Evolutionary conservation across 37 sponge, comb jelly and placozoan genomes (phyloP).

Genomic region (Tethya wilhelma): DNA sequence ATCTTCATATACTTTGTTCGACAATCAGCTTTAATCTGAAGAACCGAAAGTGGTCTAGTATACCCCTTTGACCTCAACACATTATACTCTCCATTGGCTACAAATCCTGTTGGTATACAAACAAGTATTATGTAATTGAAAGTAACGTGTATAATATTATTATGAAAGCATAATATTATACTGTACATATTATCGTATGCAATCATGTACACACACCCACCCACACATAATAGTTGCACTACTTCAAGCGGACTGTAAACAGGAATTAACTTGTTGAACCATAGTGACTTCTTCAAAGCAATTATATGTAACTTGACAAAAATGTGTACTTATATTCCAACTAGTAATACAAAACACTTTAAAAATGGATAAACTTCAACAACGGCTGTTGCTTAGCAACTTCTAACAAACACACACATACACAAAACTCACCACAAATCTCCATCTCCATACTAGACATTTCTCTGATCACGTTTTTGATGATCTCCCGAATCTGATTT

Average conservation of each 20-base stretch:
- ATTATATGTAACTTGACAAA: too few species aligned
- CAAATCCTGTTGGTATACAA: too few species aligned
- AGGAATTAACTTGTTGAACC: too few species aligned
- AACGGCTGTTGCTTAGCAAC: neutral
- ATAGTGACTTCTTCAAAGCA: too few species aligned
- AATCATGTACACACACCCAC: too few species aligned
- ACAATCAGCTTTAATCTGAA: neutral
- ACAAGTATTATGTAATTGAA: too few species aligned
- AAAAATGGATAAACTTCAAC: neutral
- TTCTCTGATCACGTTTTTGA: neutral
- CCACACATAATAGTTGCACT: too few species aligned
- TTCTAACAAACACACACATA: too few species aligned
- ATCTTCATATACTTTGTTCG: neutral
- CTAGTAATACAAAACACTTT: neutral
- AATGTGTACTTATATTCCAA: neutral
- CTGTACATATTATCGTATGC: too few species aligned
- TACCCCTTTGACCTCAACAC: neutral
- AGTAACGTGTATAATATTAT: too few species aligned
- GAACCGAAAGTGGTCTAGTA: constrained; percentile 8
- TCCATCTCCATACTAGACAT: neutral
- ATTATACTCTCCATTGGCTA: constrained; percentile 11
- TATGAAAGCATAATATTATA: too few species aligned
- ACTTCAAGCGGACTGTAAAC: too few species aligned
- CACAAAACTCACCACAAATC: neutral
- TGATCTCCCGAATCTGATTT: neutral